Evolutionary conservation across 2,113 vertebrate species (phyloP).

Genomic region (Pyrgilauda ruficollis): DNA sequence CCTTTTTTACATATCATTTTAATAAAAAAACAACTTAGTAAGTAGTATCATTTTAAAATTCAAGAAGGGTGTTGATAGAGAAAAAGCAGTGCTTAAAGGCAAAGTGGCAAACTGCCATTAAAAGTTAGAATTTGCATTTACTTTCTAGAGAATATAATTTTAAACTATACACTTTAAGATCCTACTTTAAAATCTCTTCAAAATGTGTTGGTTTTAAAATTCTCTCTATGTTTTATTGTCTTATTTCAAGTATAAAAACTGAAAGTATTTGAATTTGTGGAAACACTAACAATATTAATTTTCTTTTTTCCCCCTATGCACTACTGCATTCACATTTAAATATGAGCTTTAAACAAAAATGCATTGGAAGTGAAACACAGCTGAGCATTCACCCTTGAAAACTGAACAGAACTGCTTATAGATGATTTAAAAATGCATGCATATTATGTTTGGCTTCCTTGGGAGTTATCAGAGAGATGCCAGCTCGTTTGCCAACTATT

Average conservation of each 20-base stretch:
- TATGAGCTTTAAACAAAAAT: neutral
- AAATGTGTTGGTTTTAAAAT: neutral
- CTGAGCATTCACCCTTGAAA: neutral
- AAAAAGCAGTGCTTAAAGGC: neutral
- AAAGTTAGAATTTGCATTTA: neutral
- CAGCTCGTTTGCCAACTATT: conserved; percentile 8
- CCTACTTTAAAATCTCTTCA: neutral
- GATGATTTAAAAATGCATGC: neutral
- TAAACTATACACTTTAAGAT: neutral
- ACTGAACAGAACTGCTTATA: neutral
- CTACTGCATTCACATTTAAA: neutral
- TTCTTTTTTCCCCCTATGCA: neutral
- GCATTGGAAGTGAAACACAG: neutral
- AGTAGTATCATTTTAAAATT: neutral
- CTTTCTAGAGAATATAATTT: neutral
- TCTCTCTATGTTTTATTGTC: neutral
- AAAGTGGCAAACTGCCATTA: neutral
- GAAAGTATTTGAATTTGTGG: neutral
- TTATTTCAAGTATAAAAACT: neutral
- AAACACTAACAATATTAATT: neutral
- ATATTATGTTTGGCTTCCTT: neutral
- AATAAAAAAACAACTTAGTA: neutral
- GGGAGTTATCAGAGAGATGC: neutral
- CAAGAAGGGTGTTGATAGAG: neutral
- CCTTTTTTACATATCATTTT: neutral